Evolutionary conservation across 2,797 vertebrate species (phyloP), one percentile per base, ranked within the genome.

Genomic region (Octomys mimax): DNA sequence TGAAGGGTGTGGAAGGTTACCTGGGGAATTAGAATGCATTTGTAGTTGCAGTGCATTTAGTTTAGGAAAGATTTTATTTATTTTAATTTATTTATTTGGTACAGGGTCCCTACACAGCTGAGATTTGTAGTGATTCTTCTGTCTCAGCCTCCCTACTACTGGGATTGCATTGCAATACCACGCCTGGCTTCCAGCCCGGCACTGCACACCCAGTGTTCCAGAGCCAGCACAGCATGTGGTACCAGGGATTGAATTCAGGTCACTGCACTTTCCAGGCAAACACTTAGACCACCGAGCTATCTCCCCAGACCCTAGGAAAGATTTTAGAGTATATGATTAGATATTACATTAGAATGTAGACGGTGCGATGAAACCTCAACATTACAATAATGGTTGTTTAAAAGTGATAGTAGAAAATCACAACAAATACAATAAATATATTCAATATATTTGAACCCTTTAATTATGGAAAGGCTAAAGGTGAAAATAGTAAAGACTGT

Each of bases 381-480:
- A 28, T 85, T 93, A 57, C 83, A 89, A 85, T n/a, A 39, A 68
- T 85, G 1, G 57, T 81, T 79, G n/a, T 66, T 89, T 80, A 21
- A 81, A 85, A 77, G 36, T 54, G 11, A 68, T 19, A 52, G 22
- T n/a, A 39, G 70, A 62, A 95, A 79, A 84, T 33, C 36, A 77
- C 8, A 70, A n/a, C 28, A 84, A 70, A 79, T 52, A 12, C 26
- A 83, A 31, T 39, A 26, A 36, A 68, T 49, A 59, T 16, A 61
- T 28, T 36, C 13, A 24, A 42, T 77, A 46, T 46, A 42, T 66
- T 81, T 81, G 33, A 46, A 13, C 21, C 24, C 68, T 87, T 77
- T 75, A 66, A 85, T 59, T 81, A 46, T 59, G 62, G 75, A 75
- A 87, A 88, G 49, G 16, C 24, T 62, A 31, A 92, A 87, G 52